Conservation (phyloP, 2,797 vertebrate species). For the Coilia nasus region DNA sequence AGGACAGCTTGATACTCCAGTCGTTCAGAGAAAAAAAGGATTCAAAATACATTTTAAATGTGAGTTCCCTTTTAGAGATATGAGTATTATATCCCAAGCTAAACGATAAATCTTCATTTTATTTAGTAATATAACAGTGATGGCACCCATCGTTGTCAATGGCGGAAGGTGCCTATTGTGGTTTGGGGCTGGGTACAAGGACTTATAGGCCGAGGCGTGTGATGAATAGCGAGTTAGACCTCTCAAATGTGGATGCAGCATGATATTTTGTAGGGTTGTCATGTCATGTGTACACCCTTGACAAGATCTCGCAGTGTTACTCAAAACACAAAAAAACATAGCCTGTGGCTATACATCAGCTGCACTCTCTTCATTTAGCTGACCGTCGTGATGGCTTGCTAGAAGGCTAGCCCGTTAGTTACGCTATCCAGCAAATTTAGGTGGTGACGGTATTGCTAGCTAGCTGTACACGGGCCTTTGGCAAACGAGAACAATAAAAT, state of each 20-base stretch:
- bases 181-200: slow-evolving; percentile 71
- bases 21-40: slow-evolving; percentile 75
- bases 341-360: background rate
- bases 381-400: slow-evolving; percentile 45
- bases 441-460: slow-evolving; percentile 45
- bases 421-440: slow-evolving; percentile 31
- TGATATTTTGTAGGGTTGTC: background rate
- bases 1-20: slow-evolving; percentile 77
- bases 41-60: slow-evolving; percentile 71
- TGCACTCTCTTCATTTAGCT: slow-evolving; percentile 46
- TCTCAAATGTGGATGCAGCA: slow-evolving; percentile 7
- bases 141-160: slow-evolving; percentile 60
- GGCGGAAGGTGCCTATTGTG: slow-evolving; percentile 79
- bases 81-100: background rate
- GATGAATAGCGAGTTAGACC: slow-evolving; percentile 48
- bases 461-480: slow-evolving; percentile 32
- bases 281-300: slow-evolving; percentile 15
- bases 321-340: slow-evolving; percentile 11
- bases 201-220: slow-evolving; percentile 71
- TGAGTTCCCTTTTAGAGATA: slow-evolving; percentile 65
- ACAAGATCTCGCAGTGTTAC: slow-evolving; percentile 26
- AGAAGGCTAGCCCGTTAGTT: slow-evolving; percentile 32
- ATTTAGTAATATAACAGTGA: slow-evolving; percentile 32
- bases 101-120: slow-evolving; percentile 4
- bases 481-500: slow-evolving; percentile 29